Conservation (phyloP, 1,140 invertebrate species). For the Epicauta chinensis region DNA sequence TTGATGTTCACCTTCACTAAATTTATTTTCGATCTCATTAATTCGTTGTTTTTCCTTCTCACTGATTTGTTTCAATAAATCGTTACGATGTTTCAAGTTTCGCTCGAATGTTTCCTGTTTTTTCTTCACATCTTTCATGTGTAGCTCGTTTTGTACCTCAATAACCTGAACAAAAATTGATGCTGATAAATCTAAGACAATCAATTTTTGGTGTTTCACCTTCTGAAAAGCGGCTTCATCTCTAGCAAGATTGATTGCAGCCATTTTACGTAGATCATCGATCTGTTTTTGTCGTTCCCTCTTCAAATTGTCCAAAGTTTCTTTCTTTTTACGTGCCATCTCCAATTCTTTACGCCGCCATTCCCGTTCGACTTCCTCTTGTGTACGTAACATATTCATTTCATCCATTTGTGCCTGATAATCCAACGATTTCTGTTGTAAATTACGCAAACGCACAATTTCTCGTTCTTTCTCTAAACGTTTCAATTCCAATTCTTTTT, state of each 20-base stretch:
- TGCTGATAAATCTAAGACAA: constrained; percentile 1
- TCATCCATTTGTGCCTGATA: constrained; percentile 41
- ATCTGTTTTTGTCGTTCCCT: constrained; percentile 47
- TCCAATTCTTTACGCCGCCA: constrained; percentile 43
- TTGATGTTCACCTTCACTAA: constrained; percentile 57
- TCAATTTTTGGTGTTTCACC: constrained; percentile 32
- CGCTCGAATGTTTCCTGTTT: constrained; percentile 36
- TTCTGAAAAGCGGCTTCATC: constrained; percentile 54
- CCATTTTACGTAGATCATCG: constrained; percentile 44
- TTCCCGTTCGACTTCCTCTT: constrained; percentile 44
- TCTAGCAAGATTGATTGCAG: constrained; percentile 54
- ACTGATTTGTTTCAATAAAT: constrained; percentile 57
- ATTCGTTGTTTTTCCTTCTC: constrained; percentile 60
- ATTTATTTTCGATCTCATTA: constrained; percentile 51
- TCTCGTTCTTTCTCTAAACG: constrained; percentile 47
- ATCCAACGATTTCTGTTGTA: constrained; percentile 43
- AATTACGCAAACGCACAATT: constrained; percentile 43
- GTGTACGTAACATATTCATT: constrained; percentile 39
- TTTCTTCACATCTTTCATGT: constrained; percentile 45
- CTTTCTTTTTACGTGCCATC: constrained; percentile 31
- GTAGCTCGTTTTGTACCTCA: constrained; percentile 31
- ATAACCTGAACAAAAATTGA: constrained; percentile 24
- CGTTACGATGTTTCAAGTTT: constrained; percentile 43
- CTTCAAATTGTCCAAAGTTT: constrained; percentile 36
- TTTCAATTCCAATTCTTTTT: constrained; percentile 47